Evolutionary conservation across 2,888 invertebrate species (phyloP).

Genomic region (Galeruca laticollis): DNA sequence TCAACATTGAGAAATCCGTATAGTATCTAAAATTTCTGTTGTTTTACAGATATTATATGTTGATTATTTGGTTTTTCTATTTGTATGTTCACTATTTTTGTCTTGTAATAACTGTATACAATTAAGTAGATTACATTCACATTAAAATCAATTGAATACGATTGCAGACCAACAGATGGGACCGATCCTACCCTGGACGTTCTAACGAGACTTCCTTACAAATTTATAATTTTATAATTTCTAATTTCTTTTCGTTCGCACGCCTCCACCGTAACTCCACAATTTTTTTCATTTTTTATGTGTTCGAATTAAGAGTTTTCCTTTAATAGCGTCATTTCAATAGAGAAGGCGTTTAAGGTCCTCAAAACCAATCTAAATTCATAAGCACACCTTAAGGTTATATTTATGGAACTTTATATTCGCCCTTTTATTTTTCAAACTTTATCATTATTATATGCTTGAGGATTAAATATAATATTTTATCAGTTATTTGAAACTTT

Average conservation of each 20-base stretch:
- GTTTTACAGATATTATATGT: too few species aligned
- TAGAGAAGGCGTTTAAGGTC: conserved; percentile 46
- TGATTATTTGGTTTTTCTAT: too few species aligned
- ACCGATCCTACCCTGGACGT: conserved; percentile 15
- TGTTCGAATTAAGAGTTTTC: conserved; percentile 62
- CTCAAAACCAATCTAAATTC: conserved; percentile 62
- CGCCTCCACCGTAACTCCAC: conserved; percentile 62
- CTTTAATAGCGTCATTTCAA: conserved; percentile 57
- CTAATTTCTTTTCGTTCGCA: conserved; percentile 66
- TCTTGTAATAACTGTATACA: too few species aligned
- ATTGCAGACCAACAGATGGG: background rate
- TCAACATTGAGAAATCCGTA: too few species aligned
- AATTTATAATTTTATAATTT: conserved; percentile 58
- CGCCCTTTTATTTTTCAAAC: conserved; percentile 35
- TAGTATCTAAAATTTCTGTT: too few species aligned
- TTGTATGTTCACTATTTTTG: too few species aligned
- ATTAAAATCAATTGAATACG: too few species aligned
- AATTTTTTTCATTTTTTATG: conserved; percentile 56
- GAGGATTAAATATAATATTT: background rate
- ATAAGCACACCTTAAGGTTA: conserved; percentile 62
- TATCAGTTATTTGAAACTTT: background rate
- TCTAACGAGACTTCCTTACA: conserved; percentile 18
- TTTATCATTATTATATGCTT: conserved; percentile 15
- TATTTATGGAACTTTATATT: conserved; percentile 48
- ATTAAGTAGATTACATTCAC: too few species aligned